Evolutionary conservation across 2,113 vertebrate genomes (phyloP).

Genomic region (Saccopteryx bilineata): DNA sequence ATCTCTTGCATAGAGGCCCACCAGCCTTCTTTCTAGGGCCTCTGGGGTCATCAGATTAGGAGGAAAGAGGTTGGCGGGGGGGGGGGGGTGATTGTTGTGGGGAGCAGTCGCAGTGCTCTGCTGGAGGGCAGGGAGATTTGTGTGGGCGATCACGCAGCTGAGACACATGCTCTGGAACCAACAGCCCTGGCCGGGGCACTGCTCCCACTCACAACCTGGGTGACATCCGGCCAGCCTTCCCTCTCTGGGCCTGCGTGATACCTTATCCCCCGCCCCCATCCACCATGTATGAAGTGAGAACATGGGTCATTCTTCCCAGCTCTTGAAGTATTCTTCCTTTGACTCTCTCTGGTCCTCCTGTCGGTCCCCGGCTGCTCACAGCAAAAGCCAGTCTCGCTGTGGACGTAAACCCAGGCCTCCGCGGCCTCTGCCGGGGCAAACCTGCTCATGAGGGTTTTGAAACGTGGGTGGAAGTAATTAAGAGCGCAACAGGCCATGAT

Average conservation of each 20-base stretch:
- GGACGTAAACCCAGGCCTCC: background rate
- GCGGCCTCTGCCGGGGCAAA: background rate
- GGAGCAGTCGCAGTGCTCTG: background rate
- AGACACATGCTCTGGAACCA: background rate
- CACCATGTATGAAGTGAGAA: background rate
- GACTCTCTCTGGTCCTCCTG: background rate
- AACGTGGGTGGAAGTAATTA: fast-evolving
- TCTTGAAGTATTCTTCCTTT: background rate
- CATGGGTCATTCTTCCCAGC: background rate
- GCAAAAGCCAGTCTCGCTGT: background rate
- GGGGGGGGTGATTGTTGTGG: background rate
- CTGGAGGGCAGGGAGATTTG: background rate
- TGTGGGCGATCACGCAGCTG: background rate
- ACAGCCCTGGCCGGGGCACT: background rate
- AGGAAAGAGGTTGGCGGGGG: no score
- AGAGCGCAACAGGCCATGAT: constrained; percentile 53
- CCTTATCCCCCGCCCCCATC: background rate
- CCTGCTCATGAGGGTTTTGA: background rate
- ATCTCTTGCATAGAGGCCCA: background rate
- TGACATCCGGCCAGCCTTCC: background rate
- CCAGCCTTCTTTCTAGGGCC: background rate
- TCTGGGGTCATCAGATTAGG: background rate
- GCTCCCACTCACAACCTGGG: background rate
- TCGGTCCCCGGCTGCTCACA: background rate
- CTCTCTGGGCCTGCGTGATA: background rate